Evolutionary conservation across 2,797 vertebrate genomes (phyloP).

Genomic region (Tragopan temminckii): DNA sequence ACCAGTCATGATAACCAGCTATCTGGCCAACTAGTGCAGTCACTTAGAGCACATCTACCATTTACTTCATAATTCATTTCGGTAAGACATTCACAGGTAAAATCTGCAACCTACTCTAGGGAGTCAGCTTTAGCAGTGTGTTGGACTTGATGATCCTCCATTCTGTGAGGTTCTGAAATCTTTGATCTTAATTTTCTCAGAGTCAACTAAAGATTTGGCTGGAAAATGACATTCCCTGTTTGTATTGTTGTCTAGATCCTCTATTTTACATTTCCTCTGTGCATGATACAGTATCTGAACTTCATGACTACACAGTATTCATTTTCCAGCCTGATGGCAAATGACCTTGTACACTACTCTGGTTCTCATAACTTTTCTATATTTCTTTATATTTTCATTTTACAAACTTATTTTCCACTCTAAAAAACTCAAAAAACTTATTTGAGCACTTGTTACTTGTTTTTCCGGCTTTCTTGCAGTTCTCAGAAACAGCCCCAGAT

Average conservation of each 20-base stretch:
- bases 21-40: background rate
- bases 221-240: background rate
- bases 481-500: background rate
- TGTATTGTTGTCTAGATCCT: background rate
- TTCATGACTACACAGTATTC: background rate
- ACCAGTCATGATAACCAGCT: background rate
- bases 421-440: background rate
- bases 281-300: background rate
- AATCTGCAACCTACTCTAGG: too few relatives aligned
- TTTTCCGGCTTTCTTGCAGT: background rate
- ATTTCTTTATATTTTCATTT: constrained; percentile 16
- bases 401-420: background rate
- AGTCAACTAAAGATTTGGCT: background rate
- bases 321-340: background rate
- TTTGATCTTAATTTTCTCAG: background rate
- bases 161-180: background rate
- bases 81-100: background rate
- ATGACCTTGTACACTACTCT: background rate
- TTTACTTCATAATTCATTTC: background rate
- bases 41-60: background rate
- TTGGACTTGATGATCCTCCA: too few relatives aligned
- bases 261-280: background rate
- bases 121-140: too few relatives aligned
- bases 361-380: background rate
- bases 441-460: background rate